Evolutionary conservation across 2,113 vertebrate genomes (phyloP).

Genomic region (Dromaius novaehollandiae): DNA sequence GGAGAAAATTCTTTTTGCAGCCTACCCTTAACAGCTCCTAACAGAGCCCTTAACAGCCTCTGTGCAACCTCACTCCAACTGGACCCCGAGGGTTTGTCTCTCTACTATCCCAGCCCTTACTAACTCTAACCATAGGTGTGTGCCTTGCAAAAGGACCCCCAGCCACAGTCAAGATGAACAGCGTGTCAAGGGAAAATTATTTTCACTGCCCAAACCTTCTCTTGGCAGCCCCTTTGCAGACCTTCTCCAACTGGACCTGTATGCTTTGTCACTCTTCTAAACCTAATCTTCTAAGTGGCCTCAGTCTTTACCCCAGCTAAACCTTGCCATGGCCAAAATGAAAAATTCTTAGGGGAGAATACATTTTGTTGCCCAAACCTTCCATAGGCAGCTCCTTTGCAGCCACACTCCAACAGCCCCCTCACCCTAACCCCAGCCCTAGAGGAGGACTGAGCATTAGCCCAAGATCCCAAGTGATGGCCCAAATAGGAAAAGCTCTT

Average conservation of each 20-base stretch:
- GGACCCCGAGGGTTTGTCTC: not conserved
- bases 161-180: not conserved
- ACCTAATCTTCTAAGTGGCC: not conserved
- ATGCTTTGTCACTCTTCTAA: not conserved
- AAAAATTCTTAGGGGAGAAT: not conserved
- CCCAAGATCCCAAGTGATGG: not conserved
- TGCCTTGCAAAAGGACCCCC: not conserved
- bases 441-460: not conserved
- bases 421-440: not conserved
- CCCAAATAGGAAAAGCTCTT: no score
- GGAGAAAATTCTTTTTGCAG: not conserved
- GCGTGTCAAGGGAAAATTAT: not conserved
- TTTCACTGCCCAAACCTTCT: not conserved
- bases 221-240: not conserved
- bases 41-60: not conserved
- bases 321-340: accelerated
- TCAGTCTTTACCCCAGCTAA: not conserved
- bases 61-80: not conserved
- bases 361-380: not conserved
- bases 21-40: not conserved
- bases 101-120: not conserved
- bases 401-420: not conserved
- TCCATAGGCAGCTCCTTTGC: not conserved
- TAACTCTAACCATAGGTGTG: not conserved
- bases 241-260: accelerated